Percentiles rank a stretch among this genome's conserved stretches.
These are phyloP conservation scores for Cyrtodaria siliqua DNA, from an alignment of 2,888 invertebrate genomes.

Conservation along the genomic window DNA sequence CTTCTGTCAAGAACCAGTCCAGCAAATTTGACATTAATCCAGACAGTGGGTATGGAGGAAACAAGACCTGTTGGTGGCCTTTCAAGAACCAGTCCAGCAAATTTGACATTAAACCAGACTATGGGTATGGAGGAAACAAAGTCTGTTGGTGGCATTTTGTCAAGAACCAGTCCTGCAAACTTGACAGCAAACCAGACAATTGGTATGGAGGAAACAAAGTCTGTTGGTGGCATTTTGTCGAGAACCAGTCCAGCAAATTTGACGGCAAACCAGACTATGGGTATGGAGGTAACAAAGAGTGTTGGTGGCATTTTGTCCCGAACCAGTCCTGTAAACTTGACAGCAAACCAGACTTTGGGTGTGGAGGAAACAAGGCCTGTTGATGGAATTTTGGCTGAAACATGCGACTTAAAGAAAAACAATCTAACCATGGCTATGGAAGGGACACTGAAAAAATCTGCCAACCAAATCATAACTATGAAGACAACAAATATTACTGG, in stretches of 20 bases:
- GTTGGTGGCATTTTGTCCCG: too few species aligned
- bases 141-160: too few species aligned
- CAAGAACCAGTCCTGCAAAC: background rate
- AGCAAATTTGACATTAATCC: too few species aligned
- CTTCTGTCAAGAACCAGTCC: constrained; percentile 3
- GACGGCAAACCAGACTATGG: background rate
- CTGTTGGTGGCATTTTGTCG: background rate
- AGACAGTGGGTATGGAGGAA: constrained; percentile 18
- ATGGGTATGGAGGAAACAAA: too few species aligned
- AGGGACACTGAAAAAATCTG: constrained; percentile 6
- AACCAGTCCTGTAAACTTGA: background rate
- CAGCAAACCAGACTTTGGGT: background rate
- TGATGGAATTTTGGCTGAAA: too few species aligned
- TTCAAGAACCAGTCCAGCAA: background rate
- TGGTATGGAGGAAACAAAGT: too few species aligned
- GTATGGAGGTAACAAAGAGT: too few species aligned
- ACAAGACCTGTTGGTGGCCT: constrained; percentile 11
- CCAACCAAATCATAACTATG: background rate
- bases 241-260: background rate
- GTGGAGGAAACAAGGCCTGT: too few species aligned
- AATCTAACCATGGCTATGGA: constrained; percentile 9
- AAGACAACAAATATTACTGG: constrained; percentile 12
- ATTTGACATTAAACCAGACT: background rate
- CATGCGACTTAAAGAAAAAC: background rate
- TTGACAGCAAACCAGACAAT: background rate